phyloP scores from a whole-genome alignment of 2,888 invertebrate genomes.

The Clitarchus hookeri region DNA sequence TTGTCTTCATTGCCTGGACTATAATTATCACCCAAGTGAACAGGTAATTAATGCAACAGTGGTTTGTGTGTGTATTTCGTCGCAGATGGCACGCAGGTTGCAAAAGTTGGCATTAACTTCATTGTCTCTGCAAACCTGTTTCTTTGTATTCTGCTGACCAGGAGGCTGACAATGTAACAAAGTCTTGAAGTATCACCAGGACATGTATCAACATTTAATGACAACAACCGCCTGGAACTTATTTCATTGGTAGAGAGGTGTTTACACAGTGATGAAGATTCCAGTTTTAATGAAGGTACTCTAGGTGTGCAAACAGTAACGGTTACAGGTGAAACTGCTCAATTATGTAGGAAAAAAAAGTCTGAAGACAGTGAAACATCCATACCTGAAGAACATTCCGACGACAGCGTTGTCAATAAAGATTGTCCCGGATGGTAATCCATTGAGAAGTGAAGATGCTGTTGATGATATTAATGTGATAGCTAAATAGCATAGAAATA shows the following conservation, averaged over 20 bases:
- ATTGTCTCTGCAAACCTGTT: too few species aligned
- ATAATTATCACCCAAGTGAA: too few species aligned
- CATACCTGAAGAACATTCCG: slow-evolving; percentile 16
- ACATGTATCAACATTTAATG: background rate
- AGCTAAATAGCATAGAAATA: background rate
- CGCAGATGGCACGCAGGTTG: too few species aligned
- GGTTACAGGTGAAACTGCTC: slow-evolving; percentile 10
- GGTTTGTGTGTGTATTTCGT: too few species aligned
- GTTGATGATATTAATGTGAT: slow-evolving; percentile 25
- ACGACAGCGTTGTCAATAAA: slow-evolving; percentile 22
- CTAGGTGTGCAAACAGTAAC: background rate
- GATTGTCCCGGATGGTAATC: slow-evolving; percentile 15
- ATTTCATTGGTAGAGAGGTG: background rate
- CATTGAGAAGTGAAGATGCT: background rate
- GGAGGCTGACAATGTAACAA: too few species aligned
- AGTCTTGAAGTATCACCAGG: background rate
- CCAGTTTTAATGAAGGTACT: slow-evolving; percentile 6
- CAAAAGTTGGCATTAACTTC: too few species aligned
- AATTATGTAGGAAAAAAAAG: background rate
- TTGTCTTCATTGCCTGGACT: background rate
- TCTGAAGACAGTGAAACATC: slow-evolving; percentile 23
- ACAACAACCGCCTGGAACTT: background rate
- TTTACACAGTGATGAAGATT: background rate
- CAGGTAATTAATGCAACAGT: too few species aligned
- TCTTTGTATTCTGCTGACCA: too few species aligned